phyloP scores from a whole-genome alignment of 2,113 vertebrate genomes.

The Myiagra hebetior region DNA sequence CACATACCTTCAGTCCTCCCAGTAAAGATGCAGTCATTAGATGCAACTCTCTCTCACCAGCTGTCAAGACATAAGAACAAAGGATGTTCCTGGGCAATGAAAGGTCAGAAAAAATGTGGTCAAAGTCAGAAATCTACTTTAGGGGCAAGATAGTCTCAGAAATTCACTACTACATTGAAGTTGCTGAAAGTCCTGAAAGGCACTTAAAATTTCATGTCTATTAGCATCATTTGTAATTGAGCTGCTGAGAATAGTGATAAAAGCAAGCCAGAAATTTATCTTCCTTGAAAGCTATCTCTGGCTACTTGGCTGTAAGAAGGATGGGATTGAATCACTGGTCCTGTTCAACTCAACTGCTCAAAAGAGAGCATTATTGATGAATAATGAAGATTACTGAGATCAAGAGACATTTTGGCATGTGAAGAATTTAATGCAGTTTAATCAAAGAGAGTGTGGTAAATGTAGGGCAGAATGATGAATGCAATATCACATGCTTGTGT shows the following conservation, averaged over 20 bases:
- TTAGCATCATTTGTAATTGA: not conserved
- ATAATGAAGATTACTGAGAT: not conserved
- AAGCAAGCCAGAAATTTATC: not conserved
- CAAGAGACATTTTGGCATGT: not conserved
- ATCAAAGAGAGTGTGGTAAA: not conserved
- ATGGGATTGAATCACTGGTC: not conserved
- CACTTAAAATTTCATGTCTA: not conserved
- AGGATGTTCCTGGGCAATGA: not conserved
- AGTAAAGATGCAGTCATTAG: not conserved
- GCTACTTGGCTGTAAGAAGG: not conserved
- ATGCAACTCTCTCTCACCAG: not conserved
- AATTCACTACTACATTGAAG: not conserved
- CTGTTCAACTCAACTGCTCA: not conserved
- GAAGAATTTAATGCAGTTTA: not conserved
- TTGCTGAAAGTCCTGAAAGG: not conserved
- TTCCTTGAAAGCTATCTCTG: not conserved
- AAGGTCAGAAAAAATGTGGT: not conserved
- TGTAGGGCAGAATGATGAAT: not conserved
- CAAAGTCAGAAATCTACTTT: not conserved
- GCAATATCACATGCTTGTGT: accelerated
- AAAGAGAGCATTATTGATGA: not conserved
- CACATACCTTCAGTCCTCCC: not conserved
- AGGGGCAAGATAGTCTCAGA: not conserved
- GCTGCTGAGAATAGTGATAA: not conserved
- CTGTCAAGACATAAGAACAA: not conserved